Percentiles rank a stretch among this genome's conserved stretches.
Conservation (phyloP, 2,113 vertebrate species). For the Ammodramus savannarum region DNA sequence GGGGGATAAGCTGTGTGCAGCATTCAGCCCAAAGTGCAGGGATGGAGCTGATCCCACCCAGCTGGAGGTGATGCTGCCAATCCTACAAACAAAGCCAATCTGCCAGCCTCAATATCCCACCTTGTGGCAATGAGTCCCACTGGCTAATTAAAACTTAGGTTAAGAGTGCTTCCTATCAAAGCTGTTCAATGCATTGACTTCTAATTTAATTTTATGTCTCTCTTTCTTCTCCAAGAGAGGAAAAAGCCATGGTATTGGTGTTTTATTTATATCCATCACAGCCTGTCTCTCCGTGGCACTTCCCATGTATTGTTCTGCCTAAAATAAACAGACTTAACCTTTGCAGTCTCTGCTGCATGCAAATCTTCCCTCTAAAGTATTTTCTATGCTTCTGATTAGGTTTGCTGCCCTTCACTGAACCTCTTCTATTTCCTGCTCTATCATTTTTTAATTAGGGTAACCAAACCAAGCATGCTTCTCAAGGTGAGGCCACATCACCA, state of each 20-base stretch:
- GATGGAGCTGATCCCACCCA: background rate
- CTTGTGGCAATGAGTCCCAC: background rate
- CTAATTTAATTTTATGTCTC: constrained; percentile 9
- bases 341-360: constrained; percentile 15
- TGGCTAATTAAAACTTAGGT: constrained; percentile 45
- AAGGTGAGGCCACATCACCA: constrained; percentile 40
- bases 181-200: constrained; percentile 22
- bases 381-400: constrained; percentile 36
- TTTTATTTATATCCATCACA: constrained; percentile 5
- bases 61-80: background rate
- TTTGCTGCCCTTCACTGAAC: constrained; percentile 42
- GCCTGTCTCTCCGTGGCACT: background rate
- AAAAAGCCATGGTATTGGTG: background rate
- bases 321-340: constrained; percentile 58
- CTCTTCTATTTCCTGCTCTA: constrained; percentile 18
- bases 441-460: constrained; percentile 57
- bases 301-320: background rate
- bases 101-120: constrained; percentile 4
- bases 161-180: constrained; percentile 41
- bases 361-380: constrained; percentile 17
- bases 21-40: background rate
- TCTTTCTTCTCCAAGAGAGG: background rate
- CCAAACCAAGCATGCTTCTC: constrained; percentile 17
- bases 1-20: background rate
- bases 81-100: background rate